These are phyloP conservation scores for Zoanthus sansibaricus DNA, from an alignment of 92 coral and sea anemone genomes.

Conservation along the genomic window DNA sequence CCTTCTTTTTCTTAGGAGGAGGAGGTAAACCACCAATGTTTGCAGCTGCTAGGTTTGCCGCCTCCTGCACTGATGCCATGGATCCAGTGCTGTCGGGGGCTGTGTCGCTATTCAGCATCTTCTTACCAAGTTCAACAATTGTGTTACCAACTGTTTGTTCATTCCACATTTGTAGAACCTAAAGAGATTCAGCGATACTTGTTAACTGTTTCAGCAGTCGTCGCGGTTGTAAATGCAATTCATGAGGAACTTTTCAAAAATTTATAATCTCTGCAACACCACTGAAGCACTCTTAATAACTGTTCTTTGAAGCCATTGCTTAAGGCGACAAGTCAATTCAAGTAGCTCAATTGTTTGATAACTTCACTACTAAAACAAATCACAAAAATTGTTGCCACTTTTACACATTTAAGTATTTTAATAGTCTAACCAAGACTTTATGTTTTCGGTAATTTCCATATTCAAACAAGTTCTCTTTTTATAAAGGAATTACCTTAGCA, in stretches of 20 bases:
- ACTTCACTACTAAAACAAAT: no score
- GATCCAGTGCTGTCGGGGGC: conserved; percentile 89
- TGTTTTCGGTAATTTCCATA: neutral
- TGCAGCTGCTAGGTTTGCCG: conserved; percentile 82
- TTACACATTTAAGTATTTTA: no score
- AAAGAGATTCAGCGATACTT: neutral
- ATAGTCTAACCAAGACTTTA: no score
- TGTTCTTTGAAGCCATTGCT: no score
- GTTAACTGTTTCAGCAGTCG: neutral
- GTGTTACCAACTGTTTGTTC: conserved; percentile 82
- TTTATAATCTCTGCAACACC: no score
- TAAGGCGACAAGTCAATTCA: no score
- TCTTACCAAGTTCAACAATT: conserved; percentile 87
- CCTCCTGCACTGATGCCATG: conserved; percentile 82
- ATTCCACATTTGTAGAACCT: conserved; percentile 84
- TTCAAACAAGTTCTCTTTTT: neutral
- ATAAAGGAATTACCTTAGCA: conserved; percentile 68
- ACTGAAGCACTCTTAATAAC: no score
- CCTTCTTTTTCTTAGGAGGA: conserved; percentile 76
- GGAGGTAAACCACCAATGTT: conserved; percentile 78
- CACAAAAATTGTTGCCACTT: no score
- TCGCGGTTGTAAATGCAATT: no score
- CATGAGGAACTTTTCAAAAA: no score
- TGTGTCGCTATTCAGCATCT: conserved; percentile 85
- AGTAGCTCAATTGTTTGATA: no score